Base-by-base conservation (phyloP, 2,888 invertebrate species). In the Laspeyria flexula region DNA sequence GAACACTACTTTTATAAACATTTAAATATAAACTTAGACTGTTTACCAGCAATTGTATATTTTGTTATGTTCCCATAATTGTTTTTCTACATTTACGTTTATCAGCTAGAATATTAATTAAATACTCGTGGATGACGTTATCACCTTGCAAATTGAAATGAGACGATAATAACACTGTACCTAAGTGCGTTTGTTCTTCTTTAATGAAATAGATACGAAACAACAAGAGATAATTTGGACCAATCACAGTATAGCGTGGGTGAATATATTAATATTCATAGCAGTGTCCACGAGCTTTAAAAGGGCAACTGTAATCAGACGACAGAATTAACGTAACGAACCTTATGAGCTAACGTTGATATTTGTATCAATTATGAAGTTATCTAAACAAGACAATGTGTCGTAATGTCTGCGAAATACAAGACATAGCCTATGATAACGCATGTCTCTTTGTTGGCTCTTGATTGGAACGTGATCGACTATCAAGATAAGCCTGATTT, bases 401-500 rank as follows among this genome's bases (percentile, higher is more conserved):
- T n/a, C n/a, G n/a, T n/a, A n/a, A n/a, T n/a, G n/a, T n/a, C n/a
- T n/a, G n/a, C n/a, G n/a, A n/a, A n/a, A n/a, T n/a, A 37, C 33
- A 25, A 54, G 38, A 52, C 35, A 54, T 30, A 56, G 42, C 23
- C 27, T 62, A 45, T 49, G 81, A 77, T 79, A 75, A 65, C 68
- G 69, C 58, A 50, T 71, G 65, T 62, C 49, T 65, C 54, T 49
- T 60, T 50, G 51, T 61, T 58, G 65, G 48, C 38, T 63, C 55
- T 65, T 55, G 43, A 60, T 59, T 44, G 37, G 64, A 48, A 71
- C 71, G 68, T 71, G 71, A 51, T 46, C 43, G 27, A 67, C 71
- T 75, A 78, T 74, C 69, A 66, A 54, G 42, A 56, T 55, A 55
- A 47, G 45, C 44, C 27, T 53, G 48, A 62, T 65, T 71, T 72